These are phyloP conservation scores for Plodia interpunctella DNA, from an alignment of 1,140 invertebrate genomes.

Conservation along the genomic window DNA sequence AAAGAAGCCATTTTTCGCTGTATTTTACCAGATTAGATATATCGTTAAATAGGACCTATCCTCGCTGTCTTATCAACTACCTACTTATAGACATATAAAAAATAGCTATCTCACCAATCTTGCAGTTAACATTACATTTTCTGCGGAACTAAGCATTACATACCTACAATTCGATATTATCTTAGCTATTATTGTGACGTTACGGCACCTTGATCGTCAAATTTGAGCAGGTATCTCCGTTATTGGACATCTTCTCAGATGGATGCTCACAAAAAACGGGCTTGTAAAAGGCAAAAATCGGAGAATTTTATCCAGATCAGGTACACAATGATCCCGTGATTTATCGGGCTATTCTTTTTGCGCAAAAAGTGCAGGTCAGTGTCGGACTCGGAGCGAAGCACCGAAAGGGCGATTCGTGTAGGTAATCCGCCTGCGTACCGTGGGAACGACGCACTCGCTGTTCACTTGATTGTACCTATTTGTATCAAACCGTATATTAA, in stretches of 20 bases:
- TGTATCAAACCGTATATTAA: neutral
- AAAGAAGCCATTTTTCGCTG: too few species aligned
- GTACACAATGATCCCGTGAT: slow-evolving; percentile 62
- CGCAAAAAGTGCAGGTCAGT: slow-evolving; percentile 68
- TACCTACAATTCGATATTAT: slow-evolving; percentile 56
- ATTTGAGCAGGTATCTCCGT: slow-evolving; percentile 64
- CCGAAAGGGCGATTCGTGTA: slow-evolving; percentile 69
- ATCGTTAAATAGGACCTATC: too few species aligned
- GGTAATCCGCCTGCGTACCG: slow-evolving; percentile 57
- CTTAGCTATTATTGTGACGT: slow-evolving; percentile 61
- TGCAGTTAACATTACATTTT: slow-evolving; percentile 32
- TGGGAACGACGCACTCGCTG: slow-evolving; percentile 47
- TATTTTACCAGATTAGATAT: too few species aligned
- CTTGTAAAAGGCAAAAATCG: slow-evolving; percentile 49
- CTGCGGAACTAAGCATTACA: slow-evolving; percentile 61
- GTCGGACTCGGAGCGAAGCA: slow-evolving; percentile 53
- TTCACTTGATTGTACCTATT: slow-evolving; percentile 10
- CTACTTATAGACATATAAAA: neutral
- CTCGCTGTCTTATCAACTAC: too few species aligned
- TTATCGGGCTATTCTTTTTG: slow-evolving; percentile 67
- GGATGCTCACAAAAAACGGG: slow-evolving; percentile 55
- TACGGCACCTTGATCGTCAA: slow-evolving; percentile 64
- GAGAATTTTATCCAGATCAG: slow-evolving; percentile 46
- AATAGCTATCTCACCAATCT: neutral
- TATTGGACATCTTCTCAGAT: slow-evolving; percentile 53